Base-by-base conservation (phyloP, 1,140 invertebrate genomes). In the Stegodyphus mimosarum region DNA sequence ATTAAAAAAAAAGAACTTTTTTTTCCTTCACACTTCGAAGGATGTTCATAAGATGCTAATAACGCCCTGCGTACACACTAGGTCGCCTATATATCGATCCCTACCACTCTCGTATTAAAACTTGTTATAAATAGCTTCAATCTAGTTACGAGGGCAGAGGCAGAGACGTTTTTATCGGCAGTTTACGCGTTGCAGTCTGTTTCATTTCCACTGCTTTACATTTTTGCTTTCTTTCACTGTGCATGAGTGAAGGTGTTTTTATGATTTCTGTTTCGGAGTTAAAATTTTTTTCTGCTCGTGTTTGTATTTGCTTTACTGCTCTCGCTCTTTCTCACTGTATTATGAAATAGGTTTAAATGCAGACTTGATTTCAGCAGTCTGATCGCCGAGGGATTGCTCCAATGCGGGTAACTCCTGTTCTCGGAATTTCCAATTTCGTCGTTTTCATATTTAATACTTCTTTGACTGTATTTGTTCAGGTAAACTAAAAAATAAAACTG, bases 1-100 rank as follows among this genome's bases (percentile, higher is more conserved):
- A 67, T 51, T 6, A 17, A 53, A 76, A 60, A 13, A 76, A 49
- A 69, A 49, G 13, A n/a, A 49, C 5, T 76, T 66, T 66, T 48
- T 7, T 60, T 51, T 51, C 13, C 33, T 63, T 72, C n/a, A 13
- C 63, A 52, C 53, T 75, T 18, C 52, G 15, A 71, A 76, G n/a
- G 72, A 75, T 84, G 72, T 69, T 75, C 81, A 84, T 84, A 84
- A 84, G 81, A 84, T 84, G 81, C 81, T 84, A 84, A 84, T 84
- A 84, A 84, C 81, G 64, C 17, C 70, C 49, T 60, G 52, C 72
- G 15, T 49, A 75, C 64, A 75, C 55, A 60, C 71, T 64, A 74
- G 77, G 33, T 70, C 53, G 63, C 51, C 49, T n/a, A 33, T 60
- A 52, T 84, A 84, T 84, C 66, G 81, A 84, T 84, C 81, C 60